Evolutionary conservation across 2,113 vertebrate species (phyloP).

Genomic region (Thryonomys swinderianus): DNA sequence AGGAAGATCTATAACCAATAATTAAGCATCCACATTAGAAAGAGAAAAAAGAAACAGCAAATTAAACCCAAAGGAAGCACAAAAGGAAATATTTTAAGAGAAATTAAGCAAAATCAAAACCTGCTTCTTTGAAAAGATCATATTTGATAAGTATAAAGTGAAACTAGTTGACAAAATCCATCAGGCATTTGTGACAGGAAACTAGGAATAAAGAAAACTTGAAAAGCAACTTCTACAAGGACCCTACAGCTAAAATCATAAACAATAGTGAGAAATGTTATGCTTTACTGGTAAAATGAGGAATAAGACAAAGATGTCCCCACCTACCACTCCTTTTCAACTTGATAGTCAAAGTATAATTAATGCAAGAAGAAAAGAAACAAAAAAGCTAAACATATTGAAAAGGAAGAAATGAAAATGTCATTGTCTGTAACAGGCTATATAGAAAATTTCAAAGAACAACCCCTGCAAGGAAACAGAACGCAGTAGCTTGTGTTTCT

Average conservation of each 20-base stretch:
- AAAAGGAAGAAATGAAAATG: not conserved
- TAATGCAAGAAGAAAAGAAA: not conserved
- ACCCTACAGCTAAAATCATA: not conserved
- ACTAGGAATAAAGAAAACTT: not conserved
- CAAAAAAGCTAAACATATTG: not conserved
- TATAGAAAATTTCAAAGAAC: not conserved
- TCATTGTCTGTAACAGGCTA: not conserved
- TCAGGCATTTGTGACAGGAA: not conserved
- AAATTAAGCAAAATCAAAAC: not conserved
- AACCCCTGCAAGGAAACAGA: not conserved
- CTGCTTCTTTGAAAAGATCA: not conserved
- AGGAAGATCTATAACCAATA: no score
- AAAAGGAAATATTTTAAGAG: not conserved
- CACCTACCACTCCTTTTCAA: not conserved
- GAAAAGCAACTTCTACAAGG: not conserved
- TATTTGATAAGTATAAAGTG: not conserved
- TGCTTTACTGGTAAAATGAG: not conserved
- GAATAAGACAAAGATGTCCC: not conserved
- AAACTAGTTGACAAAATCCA: not conserved
- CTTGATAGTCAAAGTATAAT: not conserved
- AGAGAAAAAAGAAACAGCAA: no score
- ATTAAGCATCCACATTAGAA: no score
- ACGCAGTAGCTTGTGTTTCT: not conserved
- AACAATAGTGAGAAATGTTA: not conserved
- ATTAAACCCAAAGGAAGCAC: not conserved